phyloP scores from a whole-genome alignment of 2,888 invertebrate species.

The Thera obeliscata region DNA sequence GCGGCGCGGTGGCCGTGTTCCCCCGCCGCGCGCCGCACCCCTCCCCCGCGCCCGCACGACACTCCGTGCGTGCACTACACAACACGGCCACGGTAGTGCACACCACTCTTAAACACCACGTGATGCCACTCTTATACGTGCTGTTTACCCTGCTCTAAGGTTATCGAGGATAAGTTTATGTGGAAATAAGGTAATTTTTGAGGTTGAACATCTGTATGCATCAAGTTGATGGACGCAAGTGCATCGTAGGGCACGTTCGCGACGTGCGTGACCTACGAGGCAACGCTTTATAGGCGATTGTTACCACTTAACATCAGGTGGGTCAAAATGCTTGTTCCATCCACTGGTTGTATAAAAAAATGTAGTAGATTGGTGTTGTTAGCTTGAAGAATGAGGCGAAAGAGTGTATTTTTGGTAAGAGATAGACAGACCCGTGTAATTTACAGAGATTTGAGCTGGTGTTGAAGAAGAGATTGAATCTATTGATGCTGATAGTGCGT shows the following conservation, averaged over 20 bases:
- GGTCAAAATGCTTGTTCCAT: too few species aligned
- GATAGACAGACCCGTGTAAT: background rate
- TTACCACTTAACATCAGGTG: too few species aligned
- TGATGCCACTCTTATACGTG: background rate
- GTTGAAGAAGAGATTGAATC: slow-evolving; percentile 14
- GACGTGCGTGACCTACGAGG: too few species aligned
- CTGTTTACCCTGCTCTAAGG: background rate
- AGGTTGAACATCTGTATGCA: too few species aligned
- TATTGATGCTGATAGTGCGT: background rate
- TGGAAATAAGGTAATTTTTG: background rate
- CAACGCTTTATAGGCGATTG: too few species aligned
- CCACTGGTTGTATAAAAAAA: too few species aligned
- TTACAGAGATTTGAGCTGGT: background rate
- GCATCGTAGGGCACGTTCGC: too few species aligned
- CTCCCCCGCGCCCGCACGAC: slow-evolving; percentile 69
- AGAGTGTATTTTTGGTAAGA: slow-evolving; percentile 11
- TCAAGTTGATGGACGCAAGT: too few species aligned
- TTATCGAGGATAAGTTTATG: background rate
- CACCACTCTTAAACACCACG: background rate
- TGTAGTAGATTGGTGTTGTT: background rate
- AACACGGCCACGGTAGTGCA: slow-evolving; percentile 36
- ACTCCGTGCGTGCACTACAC: slow-evolving; percentile 64
- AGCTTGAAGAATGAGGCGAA: background rate
- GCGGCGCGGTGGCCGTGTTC: slow-evolving; percentile 74
- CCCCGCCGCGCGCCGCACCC: slow-evolving; percentile 58